Evolutionary conservation across 1,140 invertebrate species (phyloP).

Genomic region (Zelostemma sp.): DNA sequence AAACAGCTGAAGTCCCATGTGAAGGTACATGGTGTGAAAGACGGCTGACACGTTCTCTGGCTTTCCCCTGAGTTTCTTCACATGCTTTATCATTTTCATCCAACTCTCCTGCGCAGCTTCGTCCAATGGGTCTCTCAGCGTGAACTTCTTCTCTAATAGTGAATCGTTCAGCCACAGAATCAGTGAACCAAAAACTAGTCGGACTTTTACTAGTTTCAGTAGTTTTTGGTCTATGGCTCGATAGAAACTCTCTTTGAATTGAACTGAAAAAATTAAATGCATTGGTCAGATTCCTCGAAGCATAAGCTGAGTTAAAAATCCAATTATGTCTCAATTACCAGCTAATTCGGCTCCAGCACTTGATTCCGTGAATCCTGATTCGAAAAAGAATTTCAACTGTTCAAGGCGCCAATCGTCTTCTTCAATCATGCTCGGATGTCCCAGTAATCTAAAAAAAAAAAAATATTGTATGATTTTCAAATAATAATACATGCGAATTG

Average conservation of each 20-base stretch:
- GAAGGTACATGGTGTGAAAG: slow-evolving; percentile 77
- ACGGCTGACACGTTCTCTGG: slow-evolving; percentile 57
- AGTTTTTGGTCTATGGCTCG: slow-evolving; percentile 75
- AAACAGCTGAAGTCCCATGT: slow-evolving; percentile 81
- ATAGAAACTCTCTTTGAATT: slow-evolving; percentile 75
- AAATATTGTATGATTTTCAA: neutral
- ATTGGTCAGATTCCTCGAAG: too few relatives aligned
- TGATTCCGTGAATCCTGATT: slow-evolving; percentile 75
- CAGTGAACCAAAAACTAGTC: slow-evolving; percentile 72
- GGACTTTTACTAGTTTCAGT: slow-evolving; percentile 73
- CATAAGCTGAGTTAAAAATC: slow-evolving; percentile 16
- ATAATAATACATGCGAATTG: neutral
- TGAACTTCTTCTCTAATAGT: slow-evolving; percentile 51
- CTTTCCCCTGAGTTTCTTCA: slow-evolving; percentile 49
- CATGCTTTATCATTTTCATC: slow-evolving; percentile 72
- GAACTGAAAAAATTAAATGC: slow-evolving; percentile 58
- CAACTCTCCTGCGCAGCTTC: slow-evolving; percentile 73
- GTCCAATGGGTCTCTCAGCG: slow-evolving; percentile 66
- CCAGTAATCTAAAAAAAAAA: slow-evolving; percentile 70
- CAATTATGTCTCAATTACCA: slow-evolving; percentile 62
- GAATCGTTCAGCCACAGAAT: slow-evolving; percentile 71
- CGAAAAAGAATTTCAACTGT: slow-evolving; percentile 76
- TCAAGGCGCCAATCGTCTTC: slow-evolving; percentile 77
- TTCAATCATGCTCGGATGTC: slow-evolving; percentile 72
- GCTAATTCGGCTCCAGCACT: slow-evolving; percentile 73